Percentiles rank a stretch among this genome's conserved stretches.
phyloP scores from a whole-genome alignment of 2,888 invertebrate species.

The Euplexia lucipara region DNA sequence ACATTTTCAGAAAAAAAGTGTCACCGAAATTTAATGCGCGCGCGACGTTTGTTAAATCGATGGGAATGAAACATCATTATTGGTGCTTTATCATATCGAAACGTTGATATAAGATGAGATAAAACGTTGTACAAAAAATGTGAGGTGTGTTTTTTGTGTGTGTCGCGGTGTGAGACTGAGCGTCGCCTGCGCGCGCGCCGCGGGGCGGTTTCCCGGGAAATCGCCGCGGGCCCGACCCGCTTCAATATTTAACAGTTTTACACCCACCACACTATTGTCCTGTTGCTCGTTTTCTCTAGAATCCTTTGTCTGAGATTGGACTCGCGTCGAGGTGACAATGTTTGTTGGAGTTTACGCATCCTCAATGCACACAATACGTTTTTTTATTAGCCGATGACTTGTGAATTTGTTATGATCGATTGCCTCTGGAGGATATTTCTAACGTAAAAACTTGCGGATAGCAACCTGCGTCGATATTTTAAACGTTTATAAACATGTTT shows the following conservation, averaged over 20 bases:
- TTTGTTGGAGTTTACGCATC: conserved; percentile 87
- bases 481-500: conserved; percentile 64
- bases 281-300: conserved; percentile 80
- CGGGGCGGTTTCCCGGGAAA: conserved; percentile 90
- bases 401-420: conserved; percentile 91
- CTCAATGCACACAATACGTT: conserved; percentile 85
- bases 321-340: conserved; percentile 88
- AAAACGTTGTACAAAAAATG: conserved; percentile 80
- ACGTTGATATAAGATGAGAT: conserved; percentile 86
- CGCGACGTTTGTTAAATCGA: conserved; percentile 84
- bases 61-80: conserved; percentile 90
- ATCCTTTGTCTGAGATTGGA: conserved; percentile 86
- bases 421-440: conserved; percentile 73
- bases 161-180: conserved; percentile 86
- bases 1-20: conserved; percentile 76
- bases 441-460: conserved; percentile 76
- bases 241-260: conserved; percentile 88
- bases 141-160: conserved; percentile 85
- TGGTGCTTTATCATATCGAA: conserved; percentile 88
- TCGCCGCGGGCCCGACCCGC: conserved; percentile 80
- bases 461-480: conserved; percentile 73
- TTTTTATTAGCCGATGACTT: conserved; percentile 89
- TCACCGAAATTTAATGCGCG: conserved; percentile 79
- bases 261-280: conserved; percentile 86
- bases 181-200: conserved; percentile 87